These are phyloP conservation scores for Centropristis striata DNA, from an alignment of 2,113 vertebrate species.

Conservation along the genomic window DNA sequence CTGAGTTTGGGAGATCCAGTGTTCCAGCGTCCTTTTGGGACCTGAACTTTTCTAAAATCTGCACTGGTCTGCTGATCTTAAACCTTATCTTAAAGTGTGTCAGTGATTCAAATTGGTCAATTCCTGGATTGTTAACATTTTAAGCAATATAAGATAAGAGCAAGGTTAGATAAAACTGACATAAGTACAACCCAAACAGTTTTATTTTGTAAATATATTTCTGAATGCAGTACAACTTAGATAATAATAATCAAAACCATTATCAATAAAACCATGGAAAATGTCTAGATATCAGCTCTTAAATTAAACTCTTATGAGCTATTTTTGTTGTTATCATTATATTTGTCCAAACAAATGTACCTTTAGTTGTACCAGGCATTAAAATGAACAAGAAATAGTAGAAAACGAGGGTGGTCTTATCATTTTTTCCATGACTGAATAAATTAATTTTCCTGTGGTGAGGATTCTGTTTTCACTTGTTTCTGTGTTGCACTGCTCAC, in stretches of 20 bases:
- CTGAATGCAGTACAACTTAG: not conserved
- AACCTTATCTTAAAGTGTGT: not conserved
- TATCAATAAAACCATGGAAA: too few relatives aligned
- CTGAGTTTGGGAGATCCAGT: not conserved
- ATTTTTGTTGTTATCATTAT: too few relatives aligned
- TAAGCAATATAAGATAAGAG: not conserved
- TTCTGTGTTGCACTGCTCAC: conserved; percentile 1
- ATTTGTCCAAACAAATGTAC: too few relatives aligned
- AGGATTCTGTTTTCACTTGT: not conserved
- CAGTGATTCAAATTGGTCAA: not conserved
- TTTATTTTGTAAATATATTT: not conserved
- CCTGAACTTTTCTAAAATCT: not conserved
- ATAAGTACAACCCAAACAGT: not conserved
- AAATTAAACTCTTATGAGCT: too few relatives aligned
- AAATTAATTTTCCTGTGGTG: not conserved
- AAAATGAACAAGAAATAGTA: too few relatives aligned
- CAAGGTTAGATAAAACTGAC: not conserved
- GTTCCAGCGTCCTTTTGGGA: not conserved
- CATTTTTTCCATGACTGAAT: too few relatives aligned
- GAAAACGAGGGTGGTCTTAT: too few relatives aligned
- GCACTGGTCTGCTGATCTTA: not conserved
- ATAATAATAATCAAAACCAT: too few relatives aligned
- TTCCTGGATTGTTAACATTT: not conserved
- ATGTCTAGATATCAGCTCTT: too few relatives aligned
- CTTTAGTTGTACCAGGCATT: too few relatives aligned